These are phyloP conservation scores for Caenorhabditis latens DNA, from an alignment of 1,140 invertebrate species.

Conservation along the genomic window DNA sequence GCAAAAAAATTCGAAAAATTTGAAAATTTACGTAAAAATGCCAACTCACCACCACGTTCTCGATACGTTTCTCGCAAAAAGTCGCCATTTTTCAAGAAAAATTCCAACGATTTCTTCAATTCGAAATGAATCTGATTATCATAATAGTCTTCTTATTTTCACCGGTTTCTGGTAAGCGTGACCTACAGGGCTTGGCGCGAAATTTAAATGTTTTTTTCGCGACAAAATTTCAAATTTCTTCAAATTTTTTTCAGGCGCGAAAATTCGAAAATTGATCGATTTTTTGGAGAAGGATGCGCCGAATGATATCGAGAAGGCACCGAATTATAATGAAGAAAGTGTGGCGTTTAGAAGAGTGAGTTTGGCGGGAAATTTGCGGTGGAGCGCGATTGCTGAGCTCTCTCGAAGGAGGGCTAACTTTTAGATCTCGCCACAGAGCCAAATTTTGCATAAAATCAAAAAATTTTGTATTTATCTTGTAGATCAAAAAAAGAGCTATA, in stretches of 20 bases:
- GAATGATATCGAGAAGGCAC: constrained; percentile 7
- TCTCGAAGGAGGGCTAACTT: no score
- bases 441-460: no score
- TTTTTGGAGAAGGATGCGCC: constrained; percentile 30
- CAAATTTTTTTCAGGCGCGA: not conserved
- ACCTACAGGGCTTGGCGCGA: not conserved
- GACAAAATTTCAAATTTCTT: not conserved
- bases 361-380: not conserved
- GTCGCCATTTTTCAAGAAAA: not conserved
- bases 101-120: not conserved
- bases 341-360: not conserved
- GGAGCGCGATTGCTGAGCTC: not conserved
- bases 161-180: not conserved
- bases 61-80: not conserved
- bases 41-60: constrained; percentile 20
- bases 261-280: constrained; percentile 38
- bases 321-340: constrained; percentile 35
- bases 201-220: no score
- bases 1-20: no score
- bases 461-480: no score
- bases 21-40: not conserved
- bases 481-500: no score
- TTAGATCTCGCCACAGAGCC: no score
- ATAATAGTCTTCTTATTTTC: not conserved
- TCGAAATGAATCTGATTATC: constrained; percentile 19